A percentile compares a stretch with the other conserved stretches of the same genome.
phyloP scores from a whole-genome alignment of 2,888 invertebrate genomes.

The Noctuana brunneofusca region DNA sequence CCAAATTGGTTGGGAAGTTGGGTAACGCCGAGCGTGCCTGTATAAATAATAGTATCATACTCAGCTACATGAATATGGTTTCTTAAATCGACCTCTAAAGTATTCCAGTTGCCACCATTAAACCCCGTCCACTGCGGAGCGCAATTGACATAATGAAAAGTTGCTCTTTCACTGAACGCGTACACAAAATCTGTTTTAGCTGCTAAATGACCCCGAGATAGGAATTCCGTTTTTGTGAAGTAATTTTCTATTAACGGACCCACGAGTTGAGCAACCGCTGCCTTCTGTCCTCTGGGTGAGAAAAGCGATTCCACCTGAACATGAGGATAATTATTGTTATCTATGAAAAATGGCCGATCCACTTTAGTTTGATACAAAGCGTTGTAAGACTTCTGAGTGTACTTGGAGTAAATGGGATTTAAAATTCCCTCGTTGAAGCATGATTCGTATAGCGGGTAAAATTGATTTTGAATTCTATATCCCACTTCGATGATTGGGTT shows the following conservation, averaged over 20 bases:
- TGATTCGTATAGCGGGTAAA: constrained; percentile 67
- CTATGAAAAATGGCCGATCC: constrained; percentile 62
- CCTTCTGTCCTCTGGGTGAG: constrained; percentile 58
- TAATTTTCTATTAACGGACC: constrained; percentile 62
- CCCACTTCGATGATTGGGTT: constrained; percentile 67
- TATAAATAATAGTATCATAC: constrained; percentile 76
- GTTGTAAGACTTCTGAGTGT: constrained; percentile 71
- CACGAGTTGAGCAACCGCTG: constrained; percentile 56
- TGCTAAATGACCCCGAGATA: constrained; percentile 85
- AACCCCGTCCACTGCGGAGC: constrained; percentile 87
- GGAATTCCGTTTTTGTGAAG: constrained; percentile 60
- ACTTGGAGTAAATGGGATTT: constrained; percentile 64
- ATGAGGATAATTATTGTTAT: constrained; percentile 52
- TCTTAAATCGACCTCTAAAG: constrained; percentile 74
- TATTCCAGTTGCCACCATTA: constrained; percentile 84
- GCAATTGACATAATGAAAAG: constrained; percentile 86
- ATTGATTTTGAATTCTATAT: constrained; percentile 54
- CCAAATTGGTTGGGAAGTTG: constrained; percentile 73
- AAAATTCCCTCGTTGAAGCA: constrained; percentile 62
- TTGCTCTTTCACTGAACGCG: constrained; percentile 82
- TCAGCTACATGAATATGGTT: constrained; percentile 59
- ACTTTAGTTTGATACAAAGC: constrained; percentile 67
- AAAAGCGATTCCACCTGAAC: constrained; percentile 60
- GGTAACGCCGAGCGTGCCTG: constrained; percentile 83
- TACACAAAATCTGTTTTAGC: constrained; percentile 86